Evolutionary conservation across 37 sponge, comb jelly and placozoan species (phyloP).

Genomic region (Amphimedon queenslandica): DNA sequence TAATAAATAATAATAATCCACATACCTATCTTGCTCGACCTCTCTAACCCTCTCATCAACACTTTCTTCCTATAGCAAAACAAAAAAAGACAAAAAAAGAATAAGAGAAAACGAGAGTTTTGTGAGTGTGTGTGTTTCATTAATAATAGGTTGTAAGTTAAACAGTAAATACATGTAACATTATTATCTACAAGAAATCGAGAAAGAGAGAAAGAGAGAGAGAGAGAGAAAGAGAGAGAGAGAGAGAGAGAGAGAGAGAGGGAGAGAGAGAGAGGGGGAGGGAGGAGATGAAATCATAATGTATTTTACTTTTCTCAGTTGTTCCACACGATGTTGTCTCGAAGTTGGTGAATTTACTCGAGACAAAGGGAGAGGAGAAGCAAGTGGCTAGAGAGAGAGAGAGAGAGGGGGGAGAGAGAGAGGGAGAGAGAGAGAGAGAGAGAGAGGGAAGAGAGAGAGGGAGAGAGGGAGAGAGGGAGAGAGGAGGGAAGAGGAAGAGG

Average conservation of each 20-base stretch:
- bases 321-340: slow-evolving; percentile 41
- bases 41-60: slow-evolving; percentile 10
- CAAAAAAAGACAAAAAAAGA: not conserved
- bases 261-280: slow-evolving; percentile 40
- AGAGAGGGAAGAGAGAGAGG: not conserved
- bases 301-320: slow-evolving; percentile 34
- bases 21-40: slow-evolving; percentile 16
- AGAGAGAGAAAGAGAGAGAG: slow-evolving; percentile 27
- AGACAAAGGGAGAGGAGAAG: slow-evolving; percentile 31
- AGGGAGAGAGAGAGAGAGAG: slow-evolving; percentile 9
- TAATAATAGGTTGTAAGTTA: no score
- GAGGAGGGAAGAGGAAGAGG: not conserved
- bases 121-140: no score
- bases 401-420: slow-evolving; percentile 12
- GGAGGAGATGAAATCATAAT: not conserved
- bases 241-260: slow-evolving; percentile 49
- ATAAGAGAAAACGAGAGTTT: not conserved
- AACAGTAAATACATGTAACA: no score
- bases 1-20: no score
- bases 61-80: slow-evolving; percentile 10
- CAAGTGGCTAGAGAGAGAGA: slow-evolving; percentile 26
- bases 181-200: no score
- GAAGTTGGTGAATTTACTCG: slow-evolving; percentile 56
- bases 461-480: not conserved
- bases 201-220: slow-evolving; percentile 23